A percentile compares a stretch with the other conserved stretches of the same genome.
Conservation (phyloP, 2,113 vertebrate genomes). For the Hyla sarda region DNA sequence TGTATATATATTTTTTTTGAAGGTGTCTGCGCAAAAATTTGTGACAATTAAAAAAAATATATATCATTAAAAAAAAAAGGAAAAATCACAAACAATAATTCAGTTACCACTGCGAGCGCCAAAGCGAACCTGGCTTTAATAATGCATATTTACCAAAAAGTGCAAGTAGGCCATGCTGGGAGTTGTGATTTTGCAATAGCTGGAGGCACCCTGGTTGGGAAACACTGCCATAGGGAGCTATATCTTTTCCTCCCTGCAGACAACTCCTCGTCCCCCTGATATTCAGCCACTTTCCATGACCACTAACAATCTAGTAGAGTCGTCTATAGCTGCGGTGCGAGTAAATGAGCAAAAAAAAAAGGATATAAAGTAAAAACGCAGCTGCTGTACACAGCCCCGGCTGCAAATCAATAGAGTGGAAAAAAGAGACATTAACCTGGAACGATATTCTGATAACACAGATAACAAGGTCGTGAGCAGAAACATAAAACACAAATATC, state of each 20-base stretch:
- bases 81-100: too few species aligned
- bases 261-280: not conserved
- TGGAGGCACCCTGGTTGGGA: too few species aligned
- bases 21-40: too few species aligned
- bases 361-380: not conserved
- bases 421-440: not conserved
- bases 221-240: too few species aligned
- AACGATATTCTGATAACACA: not conserved
- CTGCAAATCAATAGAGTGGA: not conserved
- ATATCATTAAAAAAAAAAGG: too few species aligned
- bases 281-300: not conserved
- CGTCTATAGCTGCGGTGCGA: not conserved
- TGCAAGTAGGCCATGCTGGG: too few species aligned
- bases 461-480: not conserved
- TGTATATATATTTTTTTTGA: too few species aligned
- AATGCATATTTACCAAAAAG: too few species aligned
- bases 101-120: too few species aligned
- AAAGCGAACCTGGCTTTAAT: too few species aligned
- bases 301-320: conserved; percentile 7
- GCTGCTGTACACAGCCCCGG: not conserved
- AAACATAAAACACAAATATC: not conserved
- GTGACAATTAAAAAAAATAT: too few species aligned
- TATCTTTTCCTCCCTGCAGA: not conserved
- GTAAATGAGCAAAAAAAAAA: not conserved
- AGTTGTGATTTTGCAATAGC: too few species aligned